Evolutionary conservation across 2,888 invertebrate species (phyloP).

Genomic region (Plagodis dolabraria): DNA sequence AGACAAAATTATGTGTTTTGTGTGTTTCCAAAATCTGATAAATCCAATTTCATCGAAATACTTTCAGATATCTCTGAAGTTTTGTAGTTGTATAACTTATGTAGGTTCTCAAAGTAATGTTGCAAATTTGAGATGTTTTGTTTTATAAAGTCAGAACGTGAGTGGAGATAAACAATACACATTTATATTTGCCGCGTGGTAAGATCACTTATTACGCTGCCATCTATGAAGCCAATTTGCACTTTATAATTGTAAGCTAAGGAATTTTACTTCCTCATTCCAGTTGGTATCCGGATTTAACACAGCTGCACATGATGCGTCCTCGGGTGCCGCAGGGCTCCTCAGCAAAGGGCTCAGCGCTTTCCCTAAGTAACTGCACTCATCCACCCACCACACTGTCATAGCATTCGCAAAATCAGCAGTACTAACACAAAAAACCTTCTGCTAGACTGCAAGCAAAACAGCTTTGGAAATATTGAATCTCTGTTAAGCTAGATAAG

Average conservation of each 20-base stretch:
- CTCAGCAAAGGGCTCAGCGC: constrained; percentile 80
- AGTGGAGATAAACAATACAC: no score
- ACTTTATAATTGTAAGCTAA: background rate
- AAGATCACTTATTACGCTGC: background rate
- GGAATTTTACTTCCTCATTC: constrained; percentile 21
- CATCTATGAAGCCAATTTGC: background rate
- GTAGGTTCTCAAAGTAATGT: no score
- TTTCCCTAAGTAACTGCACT: constrained; percentile 67
- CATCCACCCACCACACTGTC: constrained; percentile 23
- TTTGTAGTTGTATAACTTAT: no score
- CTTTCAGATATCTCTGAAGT: no score
- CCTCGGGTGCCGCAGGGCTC: constrained; percentile 73
- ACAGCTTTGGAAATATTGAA: no score
- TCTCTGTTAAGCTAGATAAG: no score
- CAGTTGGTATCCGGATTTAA: constrained; percentile 72
- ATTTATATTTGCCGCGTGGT: no score
- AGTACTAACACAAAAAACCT: constrained; percentile 1
- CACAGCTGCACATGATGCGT: constrained; percentile 70
- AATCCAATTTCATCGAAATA: no score
- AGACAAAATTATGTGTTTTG: background rate
- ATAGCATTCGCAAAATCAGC: constrained; percentile 42
- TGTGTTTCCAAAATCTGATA: no score
- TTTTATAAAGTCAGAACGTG: no score
- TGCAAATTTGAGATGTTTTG: no score
- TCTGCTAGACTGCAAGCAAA: no score